A percentile compares a stretch with the other conserved stretches of the same genome.
Evolutionary conservation across 2,113 vertebrate genomes (phyloP).

Genomic region (Anser brachyrhynchus): DNA sequence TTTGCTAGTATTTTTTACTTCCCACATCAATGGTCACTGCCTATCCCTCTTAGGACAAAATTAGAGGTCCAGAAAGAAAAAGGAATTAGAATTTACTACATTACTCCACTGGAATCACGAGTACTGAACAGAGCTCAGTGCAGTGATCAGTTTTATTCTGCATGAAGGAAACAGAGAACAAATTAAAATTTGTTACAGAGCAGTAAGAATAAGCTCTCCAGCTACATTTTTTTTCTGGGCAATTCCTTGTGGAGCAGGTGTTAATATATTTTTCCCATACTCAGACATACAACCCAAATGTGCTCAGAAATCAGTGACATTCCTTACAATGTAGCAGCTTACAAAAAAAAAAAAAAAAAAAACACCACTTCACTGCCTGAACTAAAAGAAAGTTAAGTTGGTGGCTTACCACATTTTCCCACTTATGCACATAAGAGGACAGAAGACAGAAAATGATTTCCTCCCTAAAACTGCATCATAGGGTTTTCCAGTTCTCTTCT

Average conservation of each 20-base stretch:
- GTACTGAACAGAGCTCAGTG: background rate
- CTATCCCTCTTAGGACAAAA: background rate
- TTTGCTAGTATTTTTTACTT: background rate
- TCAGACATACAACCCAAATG: background rate
- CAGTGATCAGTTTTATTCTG: background rate
- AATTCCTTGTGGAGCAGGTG: background rate
- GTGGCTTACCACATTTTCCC: background rate
- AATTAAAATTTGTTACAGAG: background rate
- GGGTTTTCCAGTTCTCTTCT: conserved; percentile 78
- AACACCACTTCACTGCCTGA: background rate
- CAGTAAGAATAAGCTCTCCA: background rate
- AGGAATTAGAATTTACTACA: background rate
- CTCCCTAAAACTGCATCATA: conserved; percentile 83
- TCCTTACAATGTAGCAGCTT: background rate
- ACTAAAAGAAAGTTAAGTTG: background rate
- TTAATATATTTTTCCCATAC: background rate
- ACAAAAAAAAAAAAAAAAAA: background rate
- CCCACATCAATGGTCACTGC: background rate
- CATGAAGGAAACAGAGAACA: background rate
- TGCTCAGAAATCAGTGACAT: background rate
- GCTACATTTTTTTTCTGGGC: background rate
- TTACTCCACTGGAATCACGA: background rate
- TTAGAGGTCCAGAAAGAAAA: background rate
- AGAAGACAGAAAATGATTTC: conserved; percentile 58
- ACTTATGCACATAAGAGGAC: background rate